A percentile compares a stretch with the other conserved stretches of the same genome.
Evolutionary conservation across 2,113 vertebrate genomes (phyloP).

Genomic region (Sinocyclocheilus rhinocerous): DNA sequence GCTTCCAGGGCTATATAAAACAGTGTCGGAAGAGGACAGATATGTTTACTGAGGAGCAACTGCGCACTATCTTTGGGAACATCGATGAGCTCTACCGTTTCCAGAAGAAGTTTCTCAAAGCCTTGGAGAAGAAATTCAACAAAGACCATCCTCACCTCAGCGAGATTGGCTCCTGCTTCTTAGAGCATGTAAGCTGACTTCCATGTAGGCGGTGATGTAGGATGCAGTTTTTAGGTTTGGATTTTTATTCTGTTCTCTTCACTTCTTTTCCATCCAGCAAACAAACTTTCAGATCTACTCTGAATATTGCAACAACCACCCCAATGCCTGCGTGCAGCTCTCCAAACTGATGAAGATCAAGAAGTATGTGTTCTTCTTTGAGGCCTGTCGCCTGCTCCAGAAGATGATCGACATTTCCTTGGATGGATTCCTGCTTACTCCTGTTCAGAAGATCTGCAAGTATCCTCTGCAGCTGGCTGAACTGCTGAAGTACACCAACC

Average conservation of each 20-base stretch:
- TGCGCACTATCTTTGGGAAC: conserved; percentile 90
- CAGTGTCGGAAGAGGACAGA: conserved; percentile 92
- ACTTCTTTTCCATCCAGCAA: conserved; percentile 77
- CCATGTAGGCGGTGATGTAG: neutral
- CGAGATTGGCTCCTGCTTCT: conserved; percentile 93
- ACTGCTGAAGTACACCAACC: conserved; percentile 94
- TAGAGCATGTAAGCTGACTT: conserved; percentile 85
- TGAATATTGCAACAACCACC: conserved; percentile 98
- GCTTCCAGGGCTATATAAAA: conserved; percentile 88
- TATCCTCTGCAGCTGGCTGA: conserved; percentile 93
- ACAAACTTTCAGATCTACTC: conserved; percentile 98
- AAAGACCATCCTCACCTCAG: conserved; percentile 89
- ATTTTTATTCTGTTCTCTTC: neutral
- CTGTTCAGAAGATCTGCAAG: conserved; percentile 98
- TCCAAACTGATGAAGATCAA: conserved; percentile 89
- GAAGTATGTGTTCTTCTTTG: conserved; percentile 96
- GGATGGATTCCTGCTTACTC: conserved; percentile 93
- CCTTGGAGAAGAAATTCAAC: conserved; percentile 91
- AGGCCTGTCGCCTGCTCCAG: conserved; percentile 93
- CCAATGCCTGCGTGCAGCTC: conserved; percentile 90
- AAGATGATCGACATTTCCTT: conserved; percentile 96
- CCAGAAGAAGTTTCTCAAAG: conserved; percentile 91
- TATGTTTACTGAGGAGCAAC: conserved; percentile 94
- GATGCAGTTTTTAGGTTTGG: neutral
- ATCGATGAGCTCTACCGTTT: conserved; percentile 96